Evolutionary conservation across 92 coral and sea anemone genomes (phyloP).

Genomic region (Zoanthus sansibaricus): DNA sequence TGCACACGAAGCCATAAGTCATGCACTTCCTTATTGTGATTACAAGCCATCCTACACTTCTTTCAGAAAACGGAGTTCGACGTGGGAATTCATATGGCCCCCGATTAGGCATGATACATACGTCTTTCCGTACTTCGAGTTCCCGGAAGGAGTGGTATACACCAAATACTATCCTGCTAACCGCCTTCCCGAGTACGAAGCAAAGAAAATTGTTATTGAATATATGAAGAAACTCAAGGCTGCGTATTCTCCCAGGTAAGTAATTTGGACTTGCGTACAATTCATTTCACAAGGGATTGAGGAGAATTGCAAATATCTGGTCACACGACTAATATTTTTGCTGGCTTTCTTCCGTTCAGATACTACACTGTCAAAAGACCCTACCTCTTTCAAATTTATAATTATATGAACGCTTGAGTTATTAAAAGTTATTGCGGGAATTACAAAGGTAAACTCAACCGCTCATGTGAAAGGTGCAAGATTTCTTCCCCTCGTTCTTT

Average conservation of each 20-base stretch:
- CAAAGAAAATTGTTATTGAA: neutral
- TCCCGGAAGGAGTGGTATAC: slow-evolving; percentile 36
- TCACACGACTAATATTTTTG: too few species aligned
- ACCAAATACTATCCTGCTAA: neutral
- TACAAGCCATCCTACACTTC: slow-evolving; percentile 26
- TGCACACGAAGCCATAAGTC: neutral
- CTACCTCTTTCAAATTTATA: too few species aligned
- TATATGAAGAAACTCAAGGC: neutral
- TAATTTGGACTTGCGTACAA: too few species aligned
- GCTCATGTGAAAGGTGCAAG: too few species aligned
- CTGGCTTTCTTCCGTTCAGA: too few species aligned
- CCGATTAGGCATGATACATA: slow-evolving; percentile 32
- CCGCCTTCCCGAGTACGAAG: neutral
- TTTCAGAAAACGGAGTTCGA: neutral
- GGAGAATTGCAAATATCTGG: too few species aligned
- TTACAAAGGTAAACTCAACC: too few species aligned
- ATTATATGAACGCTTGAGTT: too few species aligned
- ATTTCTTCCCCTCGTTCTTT: too few species aligned
- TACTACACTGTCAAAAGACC: too few species aligned
- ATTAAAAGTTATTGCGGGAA: too few species aligned
- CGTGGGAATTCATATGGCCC: neutral
- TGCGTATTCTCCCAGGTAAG: slow-evolving; percentile 25
- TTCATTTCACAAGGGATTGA: too few species aligned
- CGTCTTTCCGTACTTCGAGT: slow-evolving; percentile 47
- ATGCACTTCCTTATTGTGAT: slow-evolving; percentile 21